Percentiles rank a stretch among this genome's conserved stretches.
Conservation (phyloP, 2,888 invertebrate genomes). For the Athalia rosae region DNA sequence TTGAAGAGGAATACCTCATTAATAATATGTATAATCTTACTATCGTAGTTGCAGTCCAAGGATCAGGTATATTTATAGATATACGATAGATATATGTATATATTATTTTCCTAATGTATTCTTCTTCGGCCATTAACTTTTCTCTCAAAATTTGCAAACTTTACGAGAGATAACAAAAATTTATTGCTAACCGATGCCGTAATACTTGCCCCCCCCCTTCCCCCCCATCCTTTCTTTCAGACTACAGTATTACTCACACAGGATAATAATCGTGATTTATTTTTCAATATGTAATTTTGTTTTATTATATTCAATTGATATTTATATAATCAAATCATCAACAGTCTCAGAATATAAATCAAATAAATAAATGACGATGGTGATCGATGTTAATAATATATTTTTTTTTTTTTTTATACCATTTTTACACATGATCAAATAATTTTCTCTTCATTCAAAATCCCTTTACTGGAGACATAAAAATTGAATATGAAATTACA, state of each 20-base stretch:
- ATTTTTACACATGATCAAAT: no score
- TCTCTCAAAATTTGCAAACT: not conserved
- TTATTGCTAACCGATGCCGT: constrained; percentile 12
- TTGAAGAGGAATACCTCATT: no score
- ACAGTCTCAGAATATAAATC: not conserved
- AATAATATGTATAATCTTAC: not conserved
- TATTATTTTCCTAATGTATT: not conserved
- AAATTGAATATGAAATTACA: constrained; percentile 34
- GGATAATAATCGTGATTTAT: not conserved
- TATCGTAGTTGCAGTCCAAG: constrained; percentile 22
- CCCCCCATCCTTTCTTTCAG: constrained; percentile 4
- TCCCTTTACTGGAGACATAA: not conserved
- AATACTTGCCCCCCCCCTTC: not conserved
- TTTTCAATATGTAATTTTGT: not conserved
- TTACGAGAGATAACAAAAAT: constrained; percentile 14
- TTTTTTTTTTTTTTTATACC: no score
- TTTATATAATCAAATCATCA: not conserved
- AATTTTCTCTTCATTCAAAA: no score
- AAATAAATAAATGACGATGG: no score
- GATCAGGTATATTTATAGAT: not conserved
- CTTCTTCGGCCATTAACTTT: not conserved
- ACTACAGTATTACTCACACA: not conserved
- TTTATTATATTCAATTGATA: not conserved
- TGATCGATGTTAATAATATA: no score
- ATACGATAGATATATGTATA: not conserved